A percentile compares a stretch with the other conserved stretches of the same genome.
These are phyloP conservation scores for Patagioenas fasciata DNA, from an alignment of 2,113 vertebrate species.

Conservation along the genomic window DNA sequence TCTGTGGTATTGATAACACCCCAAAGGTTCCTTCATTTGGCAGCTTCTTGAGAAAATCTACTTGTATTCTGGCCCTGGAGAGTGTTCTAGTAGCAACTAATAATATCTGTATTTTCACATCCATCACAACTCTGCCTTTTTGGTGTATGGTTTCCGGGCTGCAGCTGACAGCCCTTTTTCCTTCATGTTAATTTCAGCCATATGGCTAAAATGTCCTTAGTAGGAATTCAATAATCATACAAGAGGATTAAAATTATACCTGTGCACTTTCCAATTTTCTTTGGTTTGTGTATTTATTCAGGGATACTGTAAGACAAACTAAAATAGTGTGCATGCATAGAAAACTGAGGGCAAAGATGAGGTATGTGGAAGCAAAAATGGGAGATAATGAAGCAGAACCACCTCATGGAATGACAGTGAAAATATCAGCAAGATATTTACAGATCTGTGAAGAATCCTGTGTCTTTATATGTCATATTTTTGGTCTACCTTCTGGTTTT, in stretches of 20 bases:
- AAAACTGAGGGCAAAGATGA: background rate
- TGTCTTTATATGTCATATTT: rapidly evolving
- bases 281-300: background rate
- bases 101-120: background rate
- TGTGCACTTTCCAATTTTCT: background rate
- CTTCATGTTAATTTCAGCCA: background rate
- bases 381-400: background rate
- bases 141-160: background rate
- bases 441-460: background rate
- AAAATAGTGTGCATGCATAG: background rate
- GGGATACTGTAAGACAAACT: background rate
- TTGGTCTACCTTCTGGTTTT: background rate
- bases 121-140: background rate
- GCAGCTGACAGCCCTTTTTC: background rate
- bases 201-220: background rate
- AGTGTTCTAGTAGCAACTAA: background rate
- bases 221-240: background rate
- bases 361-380: background rate
- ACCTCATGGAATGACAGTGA: background rate
- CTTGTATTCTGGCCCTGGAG: background rate
- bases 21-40: background rate
- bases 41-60: background rate
- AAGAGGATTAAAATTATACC: background rate
- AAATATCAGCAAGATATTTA: background rate
- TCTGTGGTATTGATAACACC: background rate